These are phyloP conservation scores for Cephalopachus bancanus DNA, from an alignment of 2,797 vertebrate species.

Conservation along the genomic window DNA sequence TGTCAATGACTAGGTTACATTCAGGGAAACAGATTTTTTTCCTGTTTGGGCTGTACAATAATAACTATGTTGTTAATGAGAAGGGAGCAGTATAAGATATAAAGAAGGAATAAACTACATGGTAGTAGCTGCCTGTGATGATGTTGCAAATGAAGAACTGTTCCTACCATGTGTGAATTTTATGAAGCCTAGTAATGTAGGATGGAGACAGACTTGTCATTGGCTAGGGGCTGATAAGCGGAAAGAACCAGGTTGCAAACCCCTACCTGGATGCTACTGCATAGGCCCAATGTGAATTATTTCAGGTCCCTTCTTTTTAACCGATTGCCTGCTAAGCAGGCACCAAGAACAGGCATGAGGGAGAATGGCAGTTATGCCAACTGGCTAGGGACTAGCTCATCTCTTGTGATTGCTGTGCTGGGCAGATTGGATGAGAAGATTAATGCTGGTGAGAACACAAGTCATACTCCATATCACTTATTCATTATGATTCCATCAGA, in stretches of 20 bases:
- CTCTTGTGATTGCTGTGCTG: constrained; percentile 28
- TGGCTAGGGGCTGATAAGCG: not conserved
- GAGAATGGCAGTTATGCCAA: not conserved
- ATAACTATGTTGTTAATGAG: not conserved
- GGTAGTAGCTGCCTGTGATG: not conserved
- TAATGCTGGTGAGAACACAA: constrained; percentile 63
- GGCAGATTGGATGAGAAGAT: constrained; percentile 68
- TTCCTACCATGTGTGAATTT: not conserved
- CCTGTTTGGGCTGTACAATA: constrained; percentile 11
- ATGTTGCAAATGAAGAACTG: constrained; percentile 56
- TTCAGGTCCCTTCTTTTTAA: not conserved
- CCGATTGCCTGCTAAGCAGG: not conserved
- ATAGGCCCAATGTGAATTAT: rapidly evolving
- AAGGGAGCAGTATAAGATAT: not conserved
- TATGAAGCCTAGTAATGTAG: not conserved
- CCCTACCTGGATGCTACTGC: not conserved
- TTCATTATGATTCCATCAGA: constrained; percentile 78
- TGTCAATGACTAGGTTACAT: not conserved
- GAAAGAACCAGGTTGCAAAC: not conserved
- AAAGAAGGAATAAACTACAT: not conserved
- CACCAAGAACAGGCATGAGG: not conserved
- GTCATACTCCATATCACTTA: not conserved
- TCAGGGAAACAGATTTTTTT: not conserved
- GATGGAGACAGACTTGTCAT: not conserved
- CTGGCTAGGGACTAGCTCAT: not conserved